Percentiles rank a stretch among this genome's conserved stretches.
Evolutionary conservation across 2,113 vertebrate species (phyloP).

Genomic region (Brachypodius melanocephalos): DNA sequence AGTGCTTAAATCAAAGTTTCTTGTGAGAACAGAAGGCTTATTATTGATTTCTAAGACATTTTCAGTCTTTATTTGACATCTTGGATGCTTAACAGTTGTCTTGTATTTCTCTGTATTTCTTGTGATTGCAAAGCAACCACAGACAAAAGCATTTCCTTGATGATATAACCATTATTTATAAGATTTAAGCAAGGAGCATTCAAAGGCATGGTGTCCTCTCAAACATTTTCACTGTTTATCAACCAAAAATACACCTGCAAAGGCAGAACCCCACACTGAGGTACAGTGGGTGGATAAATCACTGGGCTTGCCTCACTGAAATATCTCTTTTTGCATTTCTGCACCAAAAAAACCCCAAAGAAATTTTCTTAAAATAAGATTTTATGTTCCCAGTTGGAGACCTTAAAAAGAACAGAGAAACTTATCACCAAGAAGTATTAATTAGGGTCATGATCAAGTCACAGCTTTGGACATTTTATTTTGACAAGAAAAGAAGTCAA

Average conservation of each 20-base stretch:
- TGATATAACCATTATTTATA: neutral
- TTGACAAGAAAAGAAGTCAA: neutral
- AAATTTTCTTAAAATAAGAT: neutral
- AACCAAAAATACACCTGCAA: neutral
- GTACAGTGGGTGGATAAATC: neutral
- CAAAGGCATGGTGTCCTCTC: neutral
- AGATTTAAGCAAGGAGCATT: neutral
- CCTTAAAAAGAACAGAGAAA: neutral
- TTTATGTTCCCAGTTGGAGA: neutral
- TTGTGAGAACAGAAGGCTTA: neutral
- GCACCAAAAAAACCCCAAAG: neutral
- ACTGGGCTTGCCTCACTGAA: neutral
- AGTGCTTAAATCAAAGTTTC: neutral
- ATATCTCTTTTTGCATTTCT: neutral
- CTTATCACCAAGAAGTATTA: neutral
- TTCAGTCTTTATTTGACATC: neutral
- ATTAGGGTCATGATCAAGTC: neutral
- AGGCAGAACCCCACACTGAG: neutral
- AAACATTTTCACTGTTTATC: neutral
- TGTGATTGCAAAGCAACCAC: neutral
- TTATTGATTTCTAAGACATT: neutral
- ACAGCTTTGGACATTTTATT: neutral
- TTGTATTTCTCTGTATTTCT: neutral
- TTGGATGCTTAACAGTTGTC: neutral
- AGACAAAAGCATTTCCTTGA: neutral